phyloP scores from a whole-genome alignment of 1,140 invertebrate species.

The Apocrypta bakeri region DNA sequence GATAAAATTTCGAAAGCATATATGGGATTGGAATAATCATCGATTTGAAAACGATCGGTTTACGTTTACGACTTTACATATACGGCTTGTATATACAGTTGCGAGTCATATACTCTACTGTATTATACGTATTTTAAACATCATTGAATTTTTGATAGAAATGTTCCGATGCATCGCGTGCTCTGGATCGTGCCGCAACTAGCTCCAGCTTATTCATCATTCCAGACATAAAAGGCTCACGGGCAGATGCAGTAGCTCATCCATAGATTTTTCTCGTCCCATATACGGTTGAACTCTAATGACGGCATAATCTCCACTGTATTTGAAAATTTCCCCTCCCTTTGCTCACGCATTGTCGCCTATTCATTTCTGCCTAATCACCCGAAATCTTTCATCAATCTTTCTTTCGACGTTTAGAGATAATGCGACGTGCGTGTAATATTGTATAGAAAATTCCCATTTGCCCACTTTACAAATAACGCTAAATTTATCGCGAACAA shows the following conservation, averaged over 20 bases:
- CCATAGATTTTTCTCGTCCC: neutral
- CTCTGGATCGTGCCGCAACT: too few species aligned
- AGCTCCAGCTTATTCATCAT: too few species aligned
- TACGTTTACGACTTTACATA: too few species aligned
- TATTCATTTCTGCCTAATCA: constrained; percentile 12
- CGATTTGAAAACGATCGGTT: too few species aligned
- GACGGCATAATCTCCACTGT: constrained; percentile 20
- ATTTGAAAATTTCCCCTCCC: constrained; percentile 17
- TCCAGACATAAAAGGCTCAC: neutral
- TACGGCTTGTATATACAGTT: too few species aligned
- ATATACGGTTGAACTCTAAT: constrained; percentile 5
- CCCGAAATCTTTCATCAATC: constrained; percentile 14
- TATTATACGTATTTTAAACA: too few species aligned
- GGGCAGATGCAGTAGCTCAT: constrained; percentile 44
- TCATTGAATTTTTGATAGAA: too few species aligned
- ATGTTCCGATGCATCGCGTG: constrained; percentile 5
- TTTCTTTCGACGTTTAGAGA: neutral
- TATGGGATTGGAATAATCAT: too few species aligned
- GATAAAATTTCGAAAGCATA: neutral
- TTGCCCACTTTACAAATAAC: constrained; percentile 32
- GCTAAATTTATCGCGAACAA: constrained; percentile 37
- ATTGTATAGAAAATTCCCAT: neutral
- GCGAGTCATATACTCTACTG: too few species aligned
- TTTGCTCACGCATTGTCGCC: constrained; percentile 22
- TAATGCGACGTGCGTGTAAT: neutral